phyloP scores from a whole-genome alignment of 2,888 invertebrate species.

The Gymnocheta viridis region DNA sequence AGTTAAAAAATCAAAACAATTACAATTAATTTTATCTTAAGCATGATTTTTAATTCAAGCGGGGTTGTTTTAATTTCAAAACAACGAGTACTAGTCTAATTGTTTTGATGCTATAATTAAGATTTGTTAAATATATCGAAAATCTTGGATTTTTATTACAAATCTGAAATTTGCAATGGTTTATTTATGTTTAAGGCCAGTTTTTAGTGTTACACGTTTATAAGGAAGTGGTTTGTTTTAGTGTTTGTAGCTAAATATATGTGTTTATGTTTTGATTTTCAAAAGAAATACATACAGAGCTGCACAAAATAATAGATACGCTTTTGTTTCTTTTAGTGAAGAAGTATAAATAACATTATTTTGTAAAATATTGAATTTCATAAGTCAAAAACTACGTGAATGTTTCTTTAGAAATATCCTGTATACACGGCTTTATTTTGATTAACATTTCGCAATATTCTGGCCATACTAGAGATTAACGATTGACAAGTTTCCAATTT shows the following conservation, averaged over 20 bases:
- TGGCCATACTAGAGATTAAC: too few species aligned
- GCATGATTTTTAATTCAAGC: neutral
- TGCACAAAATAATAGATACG: too few species aligned
- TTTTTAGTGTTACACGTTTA: neutral
- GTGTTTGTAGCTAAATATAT: neutral
- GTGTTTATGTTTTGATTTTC: neutral
- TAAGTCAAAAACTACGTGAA: too few species aligned
- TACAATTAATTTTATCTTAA: slow-evolving; percentile 14
- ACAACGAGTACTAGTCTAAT: neutral
- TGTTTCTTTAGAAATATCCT: too few species aligned
- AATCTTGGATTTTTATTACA: neutral
- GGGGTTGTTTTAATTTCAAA: neutral
- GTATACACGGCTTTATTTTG: too few species aligned
- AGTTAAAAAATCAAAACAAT: neutral
- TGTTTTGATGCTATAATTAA: neutral
- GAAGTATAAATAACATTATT: too few species aligned
- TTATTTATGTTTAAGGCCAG: neutral
- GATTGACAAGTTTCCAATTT: too few species aligned
- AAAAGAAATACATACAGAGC: neutral
- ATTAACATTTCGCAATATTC: too few species aligned
- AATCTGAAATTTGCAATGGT: neutral
- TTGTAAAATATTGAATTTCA: too few species aligned
- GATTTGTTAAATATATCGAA: neutral
- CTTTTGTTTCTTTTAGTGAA: too few species aligned
- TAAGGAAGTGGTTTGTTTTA: slow-evolving; percentile 1